A percentile compares a stretch with the other conserved stretches of the same genome.
Conservation (phyloP, 2,113 vertebrate genomes). For the Etia nguti region DNA sequence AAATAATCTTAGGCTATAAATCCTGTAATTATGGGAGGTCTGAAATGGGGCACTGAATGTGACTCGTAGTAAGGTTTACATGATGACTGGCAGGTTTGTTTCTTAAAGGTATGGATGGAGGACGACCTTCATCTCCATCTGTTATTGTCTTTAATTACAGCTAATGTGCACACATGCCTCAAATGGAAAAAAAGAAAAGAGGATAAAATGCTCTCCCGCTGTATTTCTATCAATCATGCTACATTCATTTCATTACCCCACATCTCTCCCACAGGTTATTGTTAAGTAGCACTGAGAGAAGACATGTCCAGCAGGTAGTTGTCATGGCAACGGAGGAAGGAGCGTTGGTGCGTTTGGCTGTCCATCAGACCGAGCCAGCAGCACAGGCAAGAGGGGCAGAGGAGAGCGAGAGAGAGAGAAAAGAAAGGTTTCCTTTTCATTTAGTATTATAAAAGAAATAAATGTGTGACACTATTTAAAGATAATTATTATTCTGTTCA, state of each 20-base stretch:
- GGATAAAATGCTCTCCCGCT: background rate
- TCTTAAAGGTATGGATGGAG: background rate
- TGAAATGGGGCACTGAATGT: background rate
- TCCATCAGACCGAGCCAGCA: slow-evolving; percentile 49
- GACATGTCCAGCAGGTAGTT: slow-evolving; percentile 68
- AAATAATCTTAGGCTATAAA: background rate
- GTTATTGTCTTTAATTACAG: background rate
- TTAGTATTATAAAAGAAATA: slow-evolving; percentile 83
- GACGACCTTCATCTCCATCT: background rate
- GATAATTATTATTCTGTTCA: slow-evolving; percentile 79
- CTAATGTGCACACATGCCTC: background rate
- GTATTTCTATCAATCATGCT: background rate
- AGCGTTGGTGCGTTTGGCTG: slow-evolving; percentile 71
- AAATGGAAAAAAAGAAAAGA: background rate
- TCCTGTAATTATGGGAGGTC: background rate
- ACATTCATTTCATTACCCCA: background rate
- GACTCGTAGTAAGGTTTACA: background rate
- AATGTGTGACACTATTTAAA: slow-evolving; percentile 85
- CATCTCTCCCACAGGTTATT: slow-evolving; percentile 62
- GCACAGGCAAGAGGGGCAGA: slow-evolving; percentile 42
- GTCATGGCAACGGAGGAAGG: slow-evolving; percentile 61
- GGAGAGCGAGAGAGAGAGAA: background rate
- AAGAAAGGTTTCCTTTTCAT: slow-evolving; percentile 75
- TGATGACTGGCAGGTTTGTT: background rate
- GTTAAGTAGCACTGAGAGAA: slow-evolving; percentile 70